Conservation (phyloP, 1,140 invertebrate genomes). For the Ctenoplectra terminalis region DNA sequence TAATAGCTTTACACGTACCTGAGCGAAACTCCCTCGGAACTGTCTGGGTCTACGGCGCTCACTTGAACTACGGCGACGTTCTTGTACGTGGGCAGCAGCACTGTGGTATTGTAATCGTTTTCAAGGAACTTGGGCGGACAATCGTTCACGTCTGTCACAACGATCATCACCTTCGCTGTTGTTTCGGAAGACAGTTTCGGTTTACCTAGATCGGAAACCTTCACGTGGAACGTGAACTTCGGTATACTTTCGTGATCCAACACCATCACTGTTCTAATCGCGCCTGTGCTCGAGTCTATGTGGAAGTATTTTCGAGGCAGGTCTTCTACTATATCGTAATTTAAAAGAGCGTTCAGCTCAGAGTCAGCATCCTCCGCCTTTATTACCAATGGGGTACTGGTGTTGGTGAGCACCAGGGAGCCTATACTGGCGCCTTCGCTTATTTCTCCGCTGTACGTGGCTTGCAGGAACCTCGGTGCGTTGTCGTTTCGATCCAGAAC, state of each 20-base stretch:
- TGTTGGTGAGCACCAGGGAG: constrained; percentile 88
- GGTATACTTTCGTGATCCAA: constrained; percentile 92
- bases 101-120: constrained; percentile 88
- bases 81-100: constrained; percentile 91
- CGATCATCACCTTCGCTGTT: constrained; percentile 88
- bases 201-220: constrained; percentile 93
- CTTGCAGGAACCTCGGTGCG: constrained; percentile 89
- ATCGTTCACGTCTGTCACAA: constrained; percentile 93
- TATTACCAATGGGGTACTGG: constrained; percentile 90
- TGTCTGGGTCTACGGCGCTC: constrained; percentile 90
- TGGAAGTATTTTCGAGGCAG: constrained; percentile 89
- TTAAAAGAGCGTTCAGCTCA: constrained; percentile 91
- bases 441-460: constrained; percentile 87
- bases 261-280: constrained; percentile 89
- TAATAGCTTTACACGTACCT: constrained; percentile 73
- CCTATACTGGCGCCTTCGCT: constrained; percentile 88
- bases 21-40: constrained; percentile 84
- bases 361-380: constrained; percentile 91
- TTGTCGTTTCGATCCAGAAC: constrained; percentile 94
- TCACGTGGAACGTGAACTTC: constrained; percentile 90
- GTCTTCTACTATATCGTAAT: constrained; percentile 93
- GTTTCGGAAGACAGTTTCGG: constrained; percentile 91
- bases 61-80: constrained; percentile 88
- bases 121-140: constrained; percentile 90
- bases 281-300: constrained; percentile 94